Conservation (phyloP, 2,113 vertebrate genomes). For the pig (Sus scrofa) region DNA sequence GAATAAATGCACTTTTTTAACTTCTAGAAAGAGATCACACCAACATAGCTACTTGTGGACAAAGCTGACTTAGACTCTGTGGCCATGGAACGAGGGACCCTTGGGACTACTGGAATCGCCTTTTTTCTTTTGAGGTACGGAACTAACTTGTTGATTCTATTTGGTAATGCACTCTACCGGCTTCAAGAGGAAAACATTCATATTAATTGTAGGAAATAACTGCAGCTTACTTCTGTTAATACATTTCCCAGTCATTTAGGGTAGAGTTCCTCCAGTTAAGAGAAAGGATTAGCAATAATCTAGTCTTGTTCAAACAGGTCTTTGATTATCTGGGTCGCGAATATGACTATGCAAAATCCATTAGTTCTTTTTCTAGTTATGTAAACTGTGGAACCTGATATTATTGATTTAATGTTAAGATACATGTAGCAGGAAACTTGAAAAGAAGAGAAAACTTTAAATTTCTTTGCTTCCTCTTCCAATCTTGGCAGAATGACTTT, state of each 20-base stretch:
- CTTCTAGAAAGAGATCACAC: not conserved
- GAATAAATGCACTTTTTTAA: not conserved
- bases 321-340: not conserved
- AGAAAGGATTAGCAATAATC: not conserved
- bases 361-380: not conserved
- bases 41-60: not conserved
- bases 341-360: not conserved
- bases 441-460: not conserved
- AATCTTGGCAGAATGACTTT: not conserved
- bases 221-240: not conserved
- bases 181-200: not conserved
- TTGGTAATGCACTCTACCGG: not conserved
- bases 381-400: not conserved
- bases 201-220: not conserved
- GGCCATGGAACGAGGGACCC: not conserved
- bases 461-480: not conserved
- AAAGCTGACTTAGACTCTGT: not conserved
- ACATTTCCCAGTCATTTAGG: not conserved
- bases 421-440: not conserved
- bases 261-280: not conserved
- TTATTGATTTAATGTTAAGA: not conserved
- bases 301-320: not conserved
- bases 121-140: conserved; percentile 8
- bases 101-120: not conserved
- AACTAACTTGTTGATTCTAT: not conserved